A percentile compares a stretch with the other conserved stretches of the same genome.
Conservation (phyloP, 2,888 invertebrate genomes). For the Drosophila pegasa region DNA sequence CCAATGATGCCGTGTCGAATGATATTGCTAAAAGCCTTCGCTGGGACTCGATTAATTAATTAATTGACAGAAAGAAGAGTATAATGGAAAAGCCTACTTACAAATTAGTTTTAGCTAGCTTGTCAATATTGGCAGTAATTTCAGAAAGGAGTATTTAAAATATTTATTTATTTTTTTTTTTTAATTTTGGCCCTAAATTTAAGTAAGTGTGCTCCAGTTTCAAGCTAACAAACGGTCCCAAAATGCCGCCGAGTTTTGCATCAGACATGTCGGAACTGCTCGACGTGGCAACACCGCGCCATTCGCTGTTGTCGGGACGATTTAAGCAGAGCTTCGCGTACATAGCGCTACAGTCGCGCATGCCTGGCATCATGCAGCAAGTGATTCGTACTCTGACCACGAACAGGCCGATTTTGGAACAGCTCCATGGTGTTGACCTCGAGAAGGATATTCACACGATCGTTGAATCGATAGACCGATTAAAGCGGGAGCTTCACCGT, state of each 20-base stretch:
- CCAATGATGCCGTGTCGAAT: too few relatives aligned
- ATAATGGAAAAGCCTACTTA: neutral
- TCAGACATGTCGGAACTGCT: neutral
- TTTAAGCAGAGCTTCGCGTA: conserved; percentile 92
- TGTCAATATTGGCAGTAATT: neutral
- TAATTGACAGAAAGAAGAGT: too few relatives aligned
- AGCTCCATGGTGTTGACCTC: conserved; percentile 87
- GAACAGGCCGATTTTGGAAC: conserved; percentile 89
- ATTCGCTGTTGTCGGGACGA: conserved; percentile 87
- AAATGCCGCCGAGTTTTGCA: neutral
- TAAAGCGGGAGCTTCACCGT: conserved; percentile 95
- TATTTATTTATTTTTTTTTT: too few relatives aligned
- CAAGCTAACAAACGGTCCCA: neutral
- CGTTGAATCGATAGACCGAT: conserved; percentile 90
- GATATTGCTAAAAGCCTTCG: too few relatives aligned
- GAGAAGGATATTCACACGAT: conserved; percentile 88
- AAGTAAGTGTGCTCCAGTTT: neutral
- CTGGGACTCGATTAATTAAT: neutral
- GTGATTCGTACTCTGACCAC: conserved; percentile 92
- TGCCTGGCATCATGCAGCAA: conserved; percentile 95
- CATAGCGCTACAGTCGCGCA: conserved; percentile 92
- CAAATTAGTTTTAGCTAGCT: neutral
- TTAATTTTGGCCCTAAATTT: conserved; percentile 27
- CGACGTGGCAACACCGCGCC: conserved; percentile 87
- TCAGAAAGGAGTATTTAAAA: neutral